These are phyloP conservation scores for Microctonus aethiopoides DNA, from an alignment of 2,888 invertebrate genomes.

Conservation along the genomic window DNA sequence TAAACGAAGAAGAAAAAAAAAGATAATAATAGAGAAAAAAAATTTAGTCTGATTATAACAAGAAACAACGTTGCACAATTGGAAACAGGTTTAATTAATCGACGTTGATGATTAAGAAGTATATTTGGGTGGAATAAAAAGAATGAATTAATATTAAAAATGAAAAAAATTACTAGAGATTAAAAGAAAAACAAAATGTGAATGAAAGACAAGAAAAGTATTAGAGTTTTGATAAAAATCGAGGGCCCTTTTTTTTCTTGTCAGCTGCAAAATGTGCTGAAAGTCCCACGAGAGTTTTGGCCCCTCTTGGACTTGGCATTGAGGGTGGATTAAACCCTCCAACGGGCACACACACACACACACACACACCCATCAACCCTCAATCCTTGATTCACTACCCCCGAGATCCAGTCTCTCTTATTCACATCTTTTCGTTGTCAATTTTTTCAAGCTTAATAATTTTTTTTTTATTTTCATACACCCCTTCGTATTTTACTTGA, in stretches of 20 bases:
- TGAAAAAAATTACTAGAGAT: too few species aligned
- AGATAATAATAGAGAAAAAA: background rate
- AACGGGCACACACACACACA: background rate
- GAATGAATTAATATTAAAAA: background rate
- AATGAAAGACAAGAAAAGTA: background rate
- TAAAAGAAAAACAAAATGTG: background rate
- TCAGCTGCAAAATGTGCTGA: constrained; percentile 29
- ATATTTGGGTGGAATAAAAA: background rate
- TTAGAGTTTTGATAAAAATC: background rate
- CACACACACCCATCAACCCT: constrained; percentile 6
- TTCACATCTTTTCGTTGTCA: background rate
- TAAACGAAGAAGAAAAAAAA: background rate
- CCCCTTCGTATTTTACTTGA: background rate
- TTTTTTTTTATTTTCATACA: background rate
- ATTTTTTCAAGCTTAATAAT: constrained; percentile 1
- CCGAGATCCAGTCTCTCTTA: background rate
- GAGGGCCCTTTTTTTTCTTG: constrained; percentile 12
- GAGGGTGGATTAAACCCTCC: constrained; percentile 24
- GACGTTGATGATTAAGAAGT: background rate
- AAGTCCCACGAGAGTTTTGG: constrained; percentile 25
- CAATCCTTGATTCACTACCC: background rate
- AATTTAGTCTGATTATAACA: constrained; percentile 12
- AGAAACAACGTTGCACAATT: constrained; percentile 11
- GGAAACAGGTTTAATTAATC: constrained; percentile 21
- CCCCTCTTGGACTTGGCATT: constrained; percentile 24